Conservation (phyloP, 2,113 vertebrate species). For the Dipodomys merriami region DNA sequence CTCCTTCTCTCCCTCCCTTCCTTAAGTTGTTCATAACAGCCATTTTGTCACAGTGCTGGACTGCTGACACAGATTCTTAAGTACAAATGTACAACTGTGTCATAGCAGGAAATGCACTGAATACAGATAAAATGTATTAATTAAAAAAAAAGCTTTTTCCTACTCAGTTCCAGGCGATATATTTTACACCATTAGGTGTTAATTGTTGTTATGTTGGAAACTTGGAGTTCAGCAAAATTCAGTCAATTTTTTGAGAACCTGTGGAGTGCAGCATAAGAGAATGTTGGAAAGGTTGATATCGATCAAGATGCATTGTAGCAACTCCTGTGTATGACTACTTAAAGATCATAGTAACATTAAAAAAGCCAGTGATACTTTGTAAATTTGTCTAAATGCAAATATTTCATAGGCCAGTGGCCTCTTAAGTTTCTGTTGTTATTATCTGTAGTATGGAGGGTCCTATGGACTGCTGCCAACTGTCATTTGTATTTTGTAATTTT, state of each 20-base stretch:
- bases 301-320: no score
- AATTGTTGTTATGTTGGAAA: not conserved
- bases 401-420: not conserved
- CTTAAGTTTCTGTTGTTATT: not conserved
- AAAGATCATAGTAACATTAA: not conserved
- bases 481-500: conserved; percentile 9
- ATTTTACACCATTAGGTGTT: not conserved
- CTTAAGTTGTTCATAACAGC: not conserved
- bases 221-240: not conserved
- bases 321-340: no score
- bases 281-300: no score
- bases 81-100: not conserved
- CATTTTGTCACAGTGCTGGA: not conserved
- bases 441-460: not conserved
- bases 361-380: not conserved
- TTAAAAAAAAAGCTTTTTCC: not conserved
- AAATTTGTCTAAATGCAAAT: not conserved
- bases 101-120: not conserved
- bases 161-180: not conserved
- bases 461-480: not conserved
- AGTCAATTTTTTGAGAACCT: no score
- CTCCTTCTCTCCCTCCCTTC: not conserved
- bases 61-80: not conserved
- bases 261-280: no score
- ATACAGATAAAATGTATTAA: not conserved